phyloP scores from a whole-genome alignment of 2,113 vertebrate species.

The Leiothrix lutea region DNA sequence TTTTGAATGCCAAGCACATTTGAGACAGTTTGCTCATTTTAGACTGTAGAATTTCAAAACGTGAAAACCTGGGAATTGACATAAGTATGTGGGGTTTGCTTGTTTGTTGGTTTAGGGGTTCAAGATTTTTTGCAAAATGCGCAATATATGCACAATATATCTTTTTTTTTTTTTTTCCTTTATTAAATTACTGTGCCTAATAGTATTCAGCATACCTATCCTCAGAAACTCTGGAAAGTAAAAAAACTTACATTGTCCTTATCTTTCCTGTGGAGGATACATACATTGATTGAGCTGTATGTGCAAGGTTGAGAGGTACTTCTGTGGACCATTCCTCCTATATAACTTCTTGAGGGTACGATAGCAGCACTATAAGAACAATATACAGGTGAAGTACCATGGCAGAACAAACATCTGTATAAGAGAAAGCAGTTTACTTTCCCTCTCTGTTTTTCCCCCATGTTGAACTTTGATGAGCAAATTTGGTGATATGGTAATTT shows the following conservation, averaged over 20 bases:
- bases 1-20: background rate
- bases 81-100: rapidly evolving
- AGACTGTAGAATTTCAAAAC: background rate
- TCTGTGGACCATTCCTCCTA: background rate
- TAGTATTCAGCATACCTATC: background rate
- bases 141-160: background rate
- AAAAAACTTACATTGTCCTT: background rate
- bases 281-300: no score
- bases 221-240: background rate
- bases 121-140: background rate
- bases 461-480: background rate
- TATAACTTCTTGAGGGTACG: background rate
- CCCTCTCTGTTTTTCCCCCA: background rate
- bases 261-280: background rate
- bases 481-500: background rate
- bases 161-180: background rate
- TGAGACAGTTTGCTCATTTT: background rate
- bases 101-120: background rate
- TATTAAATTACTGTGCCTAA: background rate
- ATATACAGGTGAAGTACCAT: background rate
- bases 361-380: background rate
- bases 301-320: background rate
- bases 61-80: background rate
- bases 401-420: background rate
- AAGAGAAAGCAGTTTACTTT: background rate